These are phyloP conservation scores for Pediacus dermestoides DNA, from an alignment of 2,888 invertebrate species.

Conservation along the genomic window DNA sequence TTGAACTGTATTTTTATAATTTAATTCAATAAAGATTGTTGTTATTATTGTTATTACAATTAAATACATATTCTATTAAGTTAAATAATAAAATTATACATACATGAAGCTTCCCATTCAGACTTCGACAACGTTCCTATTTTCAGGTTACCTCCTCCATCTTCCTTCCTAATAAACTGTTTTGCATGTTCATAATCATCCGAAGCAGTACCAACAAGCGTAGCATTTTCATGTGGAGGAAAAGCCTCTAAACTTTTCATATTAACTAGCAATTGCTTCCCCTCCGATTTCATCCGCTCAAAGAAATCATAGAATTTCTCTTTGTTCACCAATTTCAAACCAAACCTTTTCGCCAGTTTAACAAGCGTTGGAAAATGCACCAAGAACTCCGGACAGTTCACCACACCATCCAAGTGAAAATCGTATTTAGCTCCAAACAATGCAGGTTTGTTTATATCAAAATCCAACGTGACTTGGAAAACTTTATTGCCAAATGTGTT, in stretches of 20 bases:
- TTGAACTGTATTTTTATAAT: background rate
- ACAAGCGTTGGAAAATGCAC: slow-evolving; percentile 86
- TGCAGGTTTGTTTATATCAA: slow-evolving; percentile 66
- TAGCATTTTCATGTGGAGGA: slow-evolving; percentile 58
- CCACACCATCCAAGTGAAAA: slow-evolving; percentile 93
- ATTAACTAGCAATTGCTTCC: slow-evolving; percentile 61
- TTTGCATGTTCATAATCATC: slow-evolving; percentile 74
- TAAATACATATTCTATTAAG: background rate
- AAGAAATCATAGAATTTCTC: slow-evolving; percentile 79
- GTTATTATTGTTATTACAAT: slow-evolving; percentile 10
- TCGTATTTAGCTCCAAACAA: slow-evolving; percentile 95
- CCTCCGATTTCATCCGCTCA: slow-evolving; percentile 59
- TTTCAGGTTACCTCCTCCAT: slow-evolving; percentile 41
- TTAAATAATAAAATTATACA: slow-evolving; percentile 46
- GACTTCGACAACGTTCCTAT: slow-evolving; percentile 82
- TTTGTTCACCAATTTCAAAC: slow-evolving; percentile 64
- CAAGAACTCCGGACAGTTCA: slow-evolving; percentile 97
- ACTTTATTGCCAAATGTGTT: slow-evolving; percentile 75
- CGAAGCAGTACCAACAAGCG: slow-evolving; percentile 57
- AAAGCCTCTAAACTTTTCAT: slow-evolving; percentile 82
- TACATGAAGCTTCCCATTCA: slow-evolving; percentile 93
- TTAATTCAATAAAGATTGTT: slow-evolving; percentile 5
- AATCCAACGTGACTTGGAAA: slow-evolving; percentile 69
- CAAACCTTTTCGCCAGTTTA: slow-evolving; percentile 69
- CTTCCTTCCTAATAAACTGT: slow-evolving; percentile 52